phyloP scores from a whole-genome alignment of 2,113 vertebrate genomes.

The Paedocypris sp. region DNA sequence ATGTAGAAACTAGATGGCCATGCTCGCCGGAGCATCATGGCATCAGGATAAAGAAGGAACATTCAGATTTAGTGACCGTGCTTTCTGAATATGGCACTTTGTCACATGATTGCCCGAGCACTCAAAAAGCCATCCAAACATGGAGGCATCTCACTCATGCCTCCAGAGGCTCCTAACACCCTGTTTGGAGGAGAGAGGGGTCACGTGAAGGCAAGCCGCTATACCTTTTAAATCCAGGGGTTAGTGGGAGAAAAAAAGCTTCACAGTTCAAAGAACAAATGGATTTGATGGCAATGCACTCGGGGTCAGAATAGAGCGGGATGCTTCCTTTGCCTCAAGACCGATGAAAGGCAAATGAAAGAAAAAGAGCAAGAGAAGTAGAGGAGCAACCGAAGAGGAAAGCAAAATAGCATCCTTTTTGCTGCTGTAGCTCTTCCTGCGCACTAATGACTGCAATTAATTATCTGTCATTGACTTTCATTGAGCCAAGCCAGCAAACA shows the following conservation, averaged over 20 bases:
- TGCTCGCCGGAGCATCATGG: too few species aligned
- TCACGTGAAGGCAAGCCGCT: neutral
- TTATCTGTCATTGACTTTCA: neutral
- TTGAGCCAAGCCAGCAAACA: constrained; percentile 4
- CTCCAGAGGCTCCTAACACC: neutral
- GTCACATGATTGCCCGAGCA: constrained; percentile 1
- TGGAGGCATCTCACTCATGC: neutral
- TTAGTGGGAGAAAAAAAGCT: constrained; percentile 27
- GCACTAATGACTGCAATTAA: neutral
- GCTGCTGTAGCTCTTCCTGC: neutral
- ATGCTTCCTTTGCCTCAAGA: constrained; percentile 28
- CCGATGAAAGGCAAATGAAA: too few species aligned
- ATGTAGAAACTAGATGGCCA: too few species aligned
- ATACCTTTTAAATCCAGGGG: constrained; percentile 14
- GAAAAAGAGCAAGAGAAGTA: neutral
- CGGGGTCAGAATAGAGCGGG: constrained; percentile 36
- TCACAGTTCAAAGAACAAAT: constrained; percentile 29
- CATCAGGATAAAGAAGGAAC: too few species aligned
- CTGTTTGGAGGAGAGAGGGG: neutral
- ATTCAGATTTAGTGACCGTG: neutral
- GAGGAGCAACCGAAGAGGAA: constrained; percentile 14
- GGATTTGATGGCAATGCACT: constrained; percentile 45
- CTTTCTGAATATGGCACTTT: neutral
- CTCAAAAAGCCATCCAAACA: constrained; percentile 10
- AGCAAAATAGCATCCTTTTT: neutral